Evolutionary conservation across 2,888 invertebrate species (phyloP).

Genomic region (Perdita meconis): DNA sequence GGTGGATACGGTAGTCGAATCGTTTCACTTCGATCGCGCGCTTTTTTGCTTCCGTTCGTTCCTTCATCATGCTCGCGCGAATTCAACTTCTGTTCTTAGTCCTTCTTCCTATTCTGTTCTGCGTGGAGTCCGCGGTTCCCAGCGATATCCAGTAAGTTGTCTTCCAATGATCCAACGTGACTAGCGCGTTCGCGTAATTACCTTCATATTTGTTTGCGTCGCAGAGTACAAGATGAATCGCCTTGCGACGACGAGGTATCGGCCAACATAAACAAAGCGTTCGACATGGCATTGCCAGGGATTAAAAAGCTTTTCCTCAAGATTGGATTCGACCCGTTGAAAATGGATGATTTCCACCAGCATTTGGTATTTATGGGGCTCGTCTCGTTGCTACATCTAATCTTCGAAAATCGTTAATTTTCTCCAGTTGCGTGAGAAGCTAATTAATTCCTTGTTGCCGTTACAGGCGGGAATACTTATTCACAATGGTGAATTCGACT

Average conservation of each 20-base stretch:
- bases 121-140: not conserved
- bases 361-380: constrained; percentile 60
- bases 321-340: constrained; percentile 71
- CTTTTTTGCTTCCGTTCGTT: not conserved
- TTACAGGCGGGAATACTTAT: constrained; percentile 14
- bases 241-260: not conserved
- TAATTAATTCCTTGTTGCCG: too few species aligned
- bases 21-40: not conserved
- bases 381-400: too few species aligned
- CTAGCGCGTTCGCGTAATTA: too few species aligned
- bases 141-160: constrained; percentile 20
- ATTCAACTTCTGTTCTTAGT: constrained; percentile 33
- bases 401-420: too few species aligned
- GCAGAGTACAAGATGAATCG: not conserved
- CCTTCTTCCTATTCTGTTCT: not conserved
- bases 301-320: constrained; percentile 49
- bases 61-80: constrained; percentile 35
- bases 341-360: constrained; percentile 56
- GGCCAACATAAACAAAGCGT: constrained; percentile 56
- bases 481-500: constrained; percentile 35
- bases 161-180: not conserved
- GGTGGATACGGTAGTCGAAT: constrained; percentile 3
- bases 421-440: too few species aligned
- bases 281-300: constrained; percentile 65
- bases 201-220: too few species aligned